A percentile compares a stretch with the other conserved stretches of the same genome.
phyloP scores from a whole-genome alignment of 2,797 vertebrate species.

The Crax fasciolata region DNA sequence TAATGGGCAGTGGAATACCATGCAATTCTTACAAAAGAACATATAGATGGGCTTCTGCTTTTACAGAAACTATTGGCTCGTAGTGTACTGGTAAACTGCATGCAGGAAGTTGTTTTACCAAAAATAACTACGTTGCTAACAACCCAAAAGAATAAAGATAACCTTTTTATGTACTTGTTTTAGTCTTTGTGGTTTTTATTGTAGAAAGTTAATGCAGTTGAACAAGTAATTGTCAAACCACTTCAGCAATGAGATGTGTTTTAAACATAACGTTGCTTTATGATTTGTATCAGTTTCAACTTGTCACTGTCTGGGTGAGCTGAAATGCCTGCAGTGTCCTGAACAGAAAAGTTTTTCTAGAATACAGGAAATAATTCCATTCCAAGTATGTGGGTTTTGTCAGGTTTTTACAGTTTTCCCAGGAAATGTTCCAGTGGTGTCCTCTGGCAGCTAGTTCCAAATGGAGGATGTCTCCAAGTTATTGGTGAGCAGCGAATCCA shows the following conservation, averaged over 20 bases:
- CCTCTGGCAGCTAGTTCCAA: neutral
- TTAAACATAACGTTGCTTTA: neutral
- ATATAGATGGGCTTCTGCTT: conserved; percentile 80
- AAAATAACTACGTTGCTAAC: conserved; percentile 82
- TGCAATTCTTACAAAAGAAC: conserved; percentile 79
- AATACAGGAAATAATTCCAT: neutral
- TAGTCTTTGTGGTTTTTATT: conserved; percentile 63
- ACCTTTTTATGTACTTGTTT: conserved; percentile 79
- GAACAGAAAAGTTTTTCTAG: neutral
- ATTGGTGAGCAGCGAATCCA: neutral
- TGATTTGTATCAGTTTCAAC: neutral
- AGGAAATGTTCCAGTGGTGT: neutral
- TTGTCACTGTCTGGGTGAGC: neutral
- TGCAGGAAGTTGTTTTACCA: conserved; percentile 86
- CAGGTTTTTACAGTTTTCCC: neutral
- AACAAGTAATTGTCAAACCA: neutral
- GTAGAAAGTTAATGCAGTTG: neutral
- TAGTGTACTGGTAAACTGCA: conserved; percentile 86
- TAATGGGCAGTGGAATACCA: conserved; percentile 52
- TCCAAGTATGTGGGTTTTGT: neutral
- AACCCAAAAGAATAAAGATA: conserved; percentile 89
- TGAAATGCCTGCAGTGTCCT: neutral
- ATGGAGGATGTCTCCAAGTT: neutral
- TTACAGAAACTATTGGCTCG: conserved; percentile 80
- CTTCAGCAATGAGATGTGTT: neutral